A percentile compares a stretch with the other conserved stretches of the same genome.
Evolutionary conservation across 2,888 invertebrate species (phyloP).

Genomic region (Formica aserva): DNA sequence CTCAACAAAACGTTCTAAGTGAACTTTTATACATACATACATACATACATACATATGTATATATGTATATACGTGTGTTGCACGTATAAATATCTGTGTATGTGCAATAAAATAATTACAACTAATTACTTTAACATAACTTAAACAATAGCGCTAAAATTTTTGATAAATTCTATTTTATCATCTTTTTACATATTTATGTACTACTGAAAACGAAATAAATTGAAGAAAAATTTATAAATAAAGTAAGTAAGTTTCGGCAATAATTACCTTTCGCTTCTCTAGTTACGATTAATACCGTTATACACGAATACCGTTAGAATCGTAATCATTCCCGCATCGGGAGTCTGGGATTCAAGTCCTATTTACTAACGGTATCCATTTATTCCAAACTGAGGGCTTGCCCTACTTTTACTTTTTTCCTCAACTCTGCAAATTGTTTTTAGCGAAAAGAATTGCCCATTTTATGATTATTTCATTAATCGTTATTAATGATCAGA

Average conservation of each 20-base stretch:
- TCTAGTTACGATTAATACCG: not conserved
- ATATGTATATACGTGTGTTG: no score
- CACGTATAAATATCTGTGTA: no score
- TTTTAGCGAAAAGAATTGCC: conserved; percentile 39
- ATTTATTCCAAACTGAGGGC: conserved; percentile 39
- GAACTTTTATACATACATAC: no score
- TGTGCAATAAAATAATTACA: not conserved
- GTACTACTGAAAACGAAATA: not conserved
- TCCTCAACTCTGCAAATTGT: conserved; percentile 1
- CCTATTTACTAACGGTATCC: conserved; percentile 67
- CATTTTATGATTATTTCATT: conserved; percentile 16
- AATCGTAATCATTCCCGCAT: conserved; percentile 63
- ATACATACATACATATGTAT: no score
- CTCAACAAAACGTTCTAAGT: no score
- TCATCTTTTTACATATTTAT: not conserved
- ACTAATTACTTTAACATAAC: not conserved
- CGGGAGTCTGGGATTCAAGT: conserved; percentile 51
- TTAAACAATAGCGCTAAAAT: not conserved
- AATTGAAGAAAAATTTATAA: not conserved
- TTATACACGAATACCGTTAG: conserved; percentile 62
- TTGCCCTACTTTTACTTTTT: not conserved
- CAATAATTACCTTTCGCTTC: conserved; percentile 38
- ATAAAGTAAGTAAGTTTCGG: not conserved
- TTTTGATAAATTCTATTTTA: not conserved
- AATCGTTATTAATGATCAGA: conserved; percentile 17